Evolutionary conservation across 2,888 invertebrate species (phyloP).

Genomic region (Ecliptopera silaceata): DNA sequence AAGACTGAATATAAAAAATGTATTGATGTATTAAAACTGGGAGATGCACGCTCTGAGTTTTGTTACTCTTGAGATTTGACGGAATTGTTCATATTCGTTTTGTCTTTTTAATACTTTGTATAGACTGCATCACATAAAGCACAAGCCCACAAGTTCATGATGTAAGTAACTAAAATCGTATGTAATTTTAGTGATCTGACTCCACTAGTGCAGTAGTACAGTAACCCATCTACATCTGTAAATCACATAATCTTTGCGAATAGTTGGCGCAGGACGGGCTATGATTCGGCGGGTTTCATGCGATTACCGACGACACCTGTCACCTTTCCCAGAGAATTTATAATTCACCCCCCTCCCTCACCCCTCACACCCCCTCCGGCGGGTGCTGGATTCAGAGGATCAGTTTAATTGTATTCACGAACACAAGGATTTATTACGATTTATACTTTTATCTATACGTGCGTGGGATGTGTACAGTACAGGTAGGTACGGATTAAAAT

Average conservation of each 20-base stretch:
- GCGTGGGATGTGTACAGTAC: neutral
- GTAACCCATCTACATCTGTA: constrained; percentile 5
- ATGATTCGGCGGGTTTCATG: constrained; percentile 70
- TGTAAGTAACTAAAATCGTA: neutral
- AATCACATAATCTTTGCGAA: constrained; percentile 46
- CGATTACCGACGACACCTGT: constrained; percentile 76
- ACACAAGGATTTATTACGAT: constrained; percentile 66
- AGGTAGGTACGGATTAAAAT: constrained; percentile 30
- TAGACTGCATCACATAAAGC: neutral
- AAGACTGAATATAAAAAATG: too few species aligned
- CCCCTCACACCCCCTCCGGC: constrained; percentile 27
- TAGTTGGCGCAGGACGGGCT: constrained; percentile 57
- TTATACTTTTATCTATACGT: constrained; percentile 34
- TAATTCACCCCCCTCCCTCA: constrained; percentile 60
- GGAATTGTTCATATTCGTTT: too few species aligned
- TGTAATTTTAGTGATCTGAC: neutral
- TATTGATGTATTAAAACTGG: too few species aligned
- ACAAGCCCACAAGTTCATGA: too few species aligned
- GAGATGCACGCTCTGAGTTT: too few species aligned
- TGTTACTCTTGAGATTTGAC: too few species aligned
- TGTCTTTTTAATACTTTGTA: too few species aligned
- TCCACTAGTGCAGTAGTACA: neutral
- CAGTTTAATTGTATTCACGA: constrained; percentile 76
- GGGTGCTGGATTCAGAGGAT: constrained; percentile 59
- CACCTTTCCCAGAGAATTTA: constrained; percentile 78